Evolutionary conservation across 2,113 vertebrate species (phyloP).

Genomic region (Ciconia stormi): DNA sequence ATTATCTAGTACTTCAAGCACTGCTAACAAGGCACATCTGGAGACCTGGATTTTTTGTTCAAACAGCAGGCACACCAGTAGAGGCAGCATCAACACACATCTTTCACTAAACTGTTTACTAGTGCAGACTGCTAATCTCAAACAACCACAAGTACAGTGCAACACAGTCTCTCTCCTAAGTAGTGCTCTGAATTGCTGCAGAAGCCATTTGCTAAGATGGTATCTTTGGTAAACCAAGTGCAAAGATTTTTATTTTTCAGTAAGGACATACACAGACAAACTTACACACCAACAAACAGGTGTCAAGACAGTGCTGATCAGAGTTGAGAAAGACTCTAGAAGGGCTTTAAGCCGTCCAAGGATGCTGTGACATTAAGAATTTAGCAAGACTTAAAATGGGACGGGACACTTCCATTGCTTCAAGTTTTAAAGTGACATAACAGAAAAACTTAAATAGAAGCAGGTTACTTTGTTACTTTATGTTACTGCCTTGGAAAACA

Average conservation of each 20-base stretch:
- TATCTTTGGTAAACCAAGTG: not conserved
- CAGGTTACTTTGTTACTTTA: not conserved
- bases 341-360: not conserved
- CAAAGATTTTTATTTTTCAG: not conserved
- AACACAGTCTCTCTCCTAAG: not conserved
- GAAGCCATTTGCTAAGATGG: not conserved
- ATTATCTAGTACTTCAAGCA: not conserved
- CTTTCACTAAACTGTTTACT: not conserved
- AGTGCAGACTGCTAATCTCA: not conserved
- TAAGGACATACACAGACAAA: not conserved
- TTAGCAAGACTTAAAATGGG: not conserved
- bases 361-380: not conserved
- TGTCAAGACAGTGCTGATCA: not conserved
- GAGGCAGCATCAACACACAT: not conserved
- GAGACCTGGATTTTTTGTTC: not conserved
- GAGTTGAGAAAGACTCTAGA: not conserved
- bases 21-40: not conserved
- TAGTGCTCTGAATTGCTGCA: not conserved
- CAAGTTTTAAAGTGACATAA: not conserved
- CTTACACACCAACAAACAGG: not conserved
- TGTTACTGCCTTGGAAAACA: not conserved
- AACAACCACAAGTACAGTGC: not conserved
- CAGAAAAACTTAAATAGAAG: not conserved
- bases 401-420: not conserved
- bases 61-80: not conserved